Evolutionary conservation across 2,888 invertebrate species (phyloP), one percentile per base, ranked within the genome.

Genomic region (Dryocosmus kuriphilus): DNA sequence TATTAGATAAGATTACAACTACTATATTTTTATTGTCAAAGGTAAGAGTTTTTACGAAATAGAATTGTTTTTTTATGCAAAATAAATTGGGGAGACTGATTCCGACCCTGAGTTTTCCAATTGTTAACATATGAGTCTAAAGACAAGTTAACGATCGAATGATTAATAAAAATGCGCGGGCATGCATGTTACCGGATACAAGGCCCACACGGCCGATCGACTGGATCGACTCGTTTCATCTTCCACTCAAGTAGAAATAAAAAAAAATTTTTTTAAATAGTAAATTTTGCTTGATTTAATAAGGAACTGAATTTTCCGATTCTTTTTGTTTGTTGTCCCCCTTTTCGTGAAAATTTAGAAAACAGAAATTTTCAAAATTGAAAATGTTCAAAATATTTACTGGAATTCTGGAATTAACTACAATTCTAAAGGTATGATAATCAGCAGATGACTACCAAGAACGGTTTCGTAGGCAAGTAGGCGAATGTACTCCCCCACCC

Each of bases 121-220:
- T 80, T 80, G 76, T 81, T 80, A 78, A 81, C 80, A 75, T 67
- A 77, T 82, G 84, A 74, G 80, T 67, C 77, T 79, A 79, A 83
- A 79, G 83, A 79, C 84, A 85, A 83, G 84, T 80, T 89, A 88
- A 89, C 89, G 88, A 87, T 88, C 83, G 88, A 87, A 83, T 83
- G 89, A 90, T 90, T 89, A 88, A 91, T 91, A 90, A 91, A 90
- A 88, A 91, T 91, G 91, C 91, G 84, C 84, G 86, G 86, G 83
- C 91, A 91, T 90, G 91, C 87, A 87, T 88, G 86, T 87, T 87
- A 87, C 90, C 91, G 91, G 91, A 91, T 90, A 91, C 89, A 88
- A 89, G 88, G 81, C 86, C 87, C 88, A 86, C 87, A 85, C 85
- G 80, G 82, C 79, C 80, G 83, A 84, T 78, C 83, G 82, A 60